These are phyloP conservation scores for Andrena cerasifolii DNA, from an alignment of 1,140 invertebrate genomes.

Conservation along the genomic window DNA sequence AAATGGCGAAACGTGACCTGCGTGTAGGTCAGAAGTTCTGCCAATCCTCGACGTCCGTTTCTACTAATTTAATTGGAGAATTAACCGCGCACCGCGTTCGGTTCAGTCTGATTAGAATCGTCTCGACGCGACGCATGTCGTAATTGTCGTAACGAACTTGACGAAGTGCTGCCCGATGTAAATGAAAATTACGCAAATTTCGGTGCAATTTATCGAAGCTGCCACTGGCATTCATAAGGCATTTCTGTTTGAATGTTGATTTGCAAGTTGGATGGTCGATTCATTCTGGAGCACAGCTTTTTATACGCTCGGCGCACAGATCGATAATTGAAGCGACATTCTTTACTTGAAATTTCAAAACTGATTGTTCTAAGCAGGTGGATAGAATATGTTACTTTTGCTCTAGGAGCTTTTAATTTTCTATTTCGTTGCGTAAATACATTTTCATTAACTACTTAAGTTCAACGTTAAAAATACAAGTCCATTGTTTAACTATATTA, in stretches of 20 bases:
- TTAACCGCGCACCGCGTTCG: conserved; percentile 52
- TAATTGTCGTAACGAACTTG: conserved; percentile 68
- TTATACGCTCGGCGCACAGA: too few species aligned
- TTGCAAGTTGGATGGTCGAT: neutral
- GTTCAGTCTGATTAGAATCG: conserved; percentile 59
- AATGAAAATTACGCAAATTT: conserved; percentile 60
- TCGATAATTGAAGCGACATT: too few species aligned
- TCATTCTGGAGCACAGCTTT: too few species aligned
- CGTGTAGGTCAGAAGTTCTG: conserved; percentile 35
- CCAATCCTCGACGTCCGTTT: conserved; percentile 37
- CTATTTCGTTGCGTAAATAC: too few species aligned
- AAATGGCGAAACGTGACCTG: conserved; percentile 46
- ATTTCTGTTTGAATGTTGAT: neutral
- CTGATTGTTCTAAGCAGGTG: too few species aligned
- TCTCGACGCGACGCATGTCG: conserved; percentile 44
- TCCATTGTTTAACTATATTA: too few species aligned
- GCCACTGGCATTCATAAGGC: conserved; percentile 1
- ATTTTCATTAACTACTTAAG: too few species aligned
- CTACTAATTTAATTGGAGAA: conserved; percentile 62
- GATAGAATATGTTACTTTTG: too few species aligned
- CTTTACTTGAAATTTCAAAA: too few species aligned
- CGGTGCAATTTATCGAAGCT: conserved; percentile 24
- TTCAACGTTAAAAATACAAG: too few species aligned
- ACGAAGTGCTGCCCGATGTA: conserved; percentile 31
- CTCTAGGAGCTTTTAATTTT: too few species aligned